Evolutionary conservation across 2,888 invertebrate genomes (phyloP).

Genomic region (Drosophila peninsularis): DNA sequence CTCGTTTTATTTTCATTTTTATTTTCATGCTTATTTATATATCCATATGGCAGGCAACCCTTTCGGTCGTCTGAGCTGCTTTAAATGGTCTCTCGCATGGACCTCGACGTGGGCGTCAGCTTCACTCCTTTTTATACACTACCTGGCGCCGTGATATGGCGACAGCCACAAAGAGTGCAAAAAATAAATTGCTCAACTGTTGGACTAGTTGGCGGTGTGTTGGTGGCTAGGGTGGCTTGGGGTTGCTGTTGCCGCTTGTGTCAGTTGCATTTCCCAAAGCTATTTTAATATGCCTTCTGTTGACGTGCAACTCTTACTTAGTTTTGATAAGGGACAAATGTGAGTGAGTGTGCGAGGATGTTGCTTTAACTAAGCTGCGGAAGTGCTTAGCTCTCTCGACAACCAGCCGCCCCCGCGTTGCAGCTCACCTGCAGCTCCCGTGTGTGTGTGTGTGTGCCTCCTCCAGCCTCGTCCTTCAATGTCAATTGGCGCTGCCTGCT

Average conservation of each 20-base stretch:
- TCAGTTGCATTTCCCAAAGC: slow-evolving; percentile 26
- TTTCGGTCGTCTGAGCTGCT: slow-evolving; percentile 51
- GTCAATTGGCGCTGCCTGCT: slow-evolving; percentile 49
- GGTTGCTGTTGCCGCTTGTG: slow-evolving; percentile 16
- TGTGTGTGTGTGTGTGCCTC: not conserved
- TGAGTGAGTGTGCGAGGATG: slow-evolving; percentile 18
- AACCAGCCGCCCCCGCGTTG: slow-evolving; percentile 23
- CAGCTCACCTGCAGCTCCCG: slow-evolving; percentile 12
- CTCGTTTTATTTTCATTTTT: slow-evolving; percentile 26
- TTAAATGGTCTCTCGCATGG: slow-evolving; percentile 40
- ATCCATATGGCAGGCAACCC: slow-evolving; percentile 43
- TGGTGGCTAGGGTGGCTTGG: slow-evolving; percentile 13
- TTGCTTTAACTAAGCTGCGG: slow-evolving; percentile 52
- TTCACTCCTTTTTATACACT: not conserved
- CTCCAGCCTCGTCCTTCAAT: slow-evolving; percentile 45
- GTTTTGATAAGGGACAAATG: slow-evolving; percentile 39
- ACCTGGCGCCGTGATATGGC: slow-evolving; percentile 37
- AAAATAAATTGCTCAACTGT: slow-evolving; percentile 21
- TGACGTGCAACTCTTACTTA: slow-evolving; percentile 30
- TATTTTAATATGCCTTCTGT: slow-evolving; percentile 53
- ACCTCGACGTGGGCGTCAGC: slow-evolving; percentile 18
- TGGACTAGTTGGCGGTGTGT: slow-evolving; percentile 17
- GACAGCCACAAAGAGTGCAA: slow-evolving; percentile 31
- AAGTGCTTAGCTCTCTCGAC: slow-evolving; percentile 51
- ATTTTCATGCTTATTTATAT: slow-evolving; percentile 37